Evolutionary conservation across 2,113 vertebrate genomes (phyloP).

Genomic region (Oplegnathus fasciatus): DNA sequence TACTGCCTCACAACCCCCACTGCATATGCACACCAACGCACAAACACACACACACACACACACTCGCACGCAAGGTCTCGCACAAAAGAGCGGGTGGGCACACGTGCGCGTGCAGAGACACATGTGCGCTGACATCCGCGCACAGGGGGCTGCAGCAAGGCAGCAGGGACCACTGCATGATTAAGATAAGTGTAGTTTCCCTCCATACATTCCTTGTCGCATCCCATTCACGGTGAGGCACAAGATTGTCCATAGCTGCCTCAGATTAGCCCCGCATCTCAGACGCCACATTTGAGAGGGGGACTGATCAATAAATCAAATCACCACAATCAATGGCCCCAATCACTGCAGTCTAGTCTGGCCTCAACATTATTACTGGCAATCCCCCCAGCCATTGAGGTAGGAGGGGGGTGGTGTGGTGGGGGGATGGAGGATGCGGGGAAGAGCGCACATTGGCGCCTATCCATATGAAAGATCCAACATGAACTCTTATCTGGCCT

Average conservation of each 20-base stretch:
- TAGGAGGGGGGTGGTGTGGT: constrained; percentile 30
- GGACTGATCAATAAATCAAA: constrained; percentile 99
- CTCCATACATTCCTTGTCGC: constrained; percentile 94
- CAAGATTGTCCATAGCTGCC: constrained; percentile 91
- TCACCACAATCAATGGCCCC: constrained; percentile 95
- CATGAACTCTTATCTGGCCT: constrained; percentile 74
- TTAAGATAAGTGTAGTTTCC: constrained; percentile 95
- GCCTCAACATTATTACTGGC: constrained; percentile 95
- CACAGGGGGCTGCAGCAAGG: constrained; percentile 45
- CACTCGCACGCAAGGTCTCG: constrained; percentile 54
- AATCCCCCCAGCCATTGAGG: constrained; percentile 77
- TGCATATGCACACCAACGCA: constrained; percentile 66
- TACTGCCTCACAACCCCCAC: constrained; percentile 86
- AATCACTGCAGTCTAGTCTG: constrained; percentile 93
- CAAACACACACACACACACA: constrained; percentile 40
- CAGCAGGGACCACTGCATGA: constrained; percentile 82
- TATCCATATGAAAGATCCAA: constrained; percentile 83
- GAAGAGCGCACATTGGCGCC: constrained; percentile 64
- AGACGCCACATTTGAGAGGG: constrained; percentile 92
- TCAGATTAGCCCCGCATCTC: constrained; percentile 95
- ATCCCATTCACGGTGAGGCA: constrained; percentile 89
- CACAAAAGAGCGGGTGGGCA: constrained; percentile 68
- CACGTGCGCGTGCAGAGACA: constrained; percentile 32
- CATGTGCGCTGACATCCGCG: constrained; percentile 50
- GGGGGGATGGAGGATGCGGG: constrained; percentile 23